A percentile compares a stretch with the other conserved stretches of the same genome.
Conservation (phyloP, 2,797 vertebrate species). For the Babyrousa celebensis region DNA sequence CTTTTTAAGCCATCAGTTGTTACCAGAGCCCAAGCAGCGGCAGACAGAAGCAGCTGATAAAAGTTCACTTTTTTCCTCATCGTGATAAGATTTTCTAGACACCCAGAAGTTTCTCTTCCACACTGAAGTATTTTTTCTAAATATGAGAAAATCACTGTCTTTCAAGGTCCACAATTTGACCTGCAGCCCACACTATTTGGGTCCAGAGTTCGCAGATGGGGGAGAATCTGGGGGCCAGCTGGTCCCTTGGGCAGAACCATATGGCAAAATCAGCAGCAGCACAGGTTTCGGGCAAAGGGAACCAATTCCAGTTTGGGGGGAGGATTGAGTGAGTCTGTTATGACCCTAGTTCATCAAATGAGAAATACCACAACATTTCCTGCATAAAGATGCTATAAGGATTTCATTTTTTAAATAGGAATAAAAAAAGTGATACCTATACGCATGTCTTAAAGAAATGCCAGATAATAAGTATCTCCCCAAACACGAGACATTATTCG, state of each 20-base stretch:
- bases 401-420: neutral
- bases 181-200: neutral
- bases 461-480: neutral
- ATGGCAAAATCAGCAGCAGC: neutral
- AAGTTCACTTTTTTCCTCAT: neutral
- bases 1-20: conserved; percentile 57
- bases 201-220: neutral
- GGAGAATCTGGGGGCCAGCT: neutral
- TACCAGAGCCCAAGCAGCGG: neutral
- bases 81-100: conserved; percentile 31
- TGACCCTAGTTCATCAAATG: neutral
- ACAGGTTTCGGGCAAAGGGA: neutral
- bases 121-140: neutral
- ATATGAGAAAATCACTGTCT: neutral
- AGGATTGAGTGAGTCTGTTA: neutral
- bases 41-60: conserved; percentile 38
- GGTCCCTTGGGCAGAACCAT: neutral
- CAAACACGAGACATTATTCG: neutral
- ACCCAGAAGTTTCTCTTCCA: neutral
- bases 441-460: conserved; percentile 18
- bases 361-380: neutral
- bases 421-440: neutral
- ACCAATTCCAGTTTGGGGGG: neutral
- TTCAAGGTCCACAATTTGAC: neutral
- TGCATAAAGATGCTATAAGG: neutral